Evolutionary conservation across 2,113 vertebrate genomes (phyloP), one percentile per base, ranked within the genome.

Genomic region (Macquaria australasica): DNA sequence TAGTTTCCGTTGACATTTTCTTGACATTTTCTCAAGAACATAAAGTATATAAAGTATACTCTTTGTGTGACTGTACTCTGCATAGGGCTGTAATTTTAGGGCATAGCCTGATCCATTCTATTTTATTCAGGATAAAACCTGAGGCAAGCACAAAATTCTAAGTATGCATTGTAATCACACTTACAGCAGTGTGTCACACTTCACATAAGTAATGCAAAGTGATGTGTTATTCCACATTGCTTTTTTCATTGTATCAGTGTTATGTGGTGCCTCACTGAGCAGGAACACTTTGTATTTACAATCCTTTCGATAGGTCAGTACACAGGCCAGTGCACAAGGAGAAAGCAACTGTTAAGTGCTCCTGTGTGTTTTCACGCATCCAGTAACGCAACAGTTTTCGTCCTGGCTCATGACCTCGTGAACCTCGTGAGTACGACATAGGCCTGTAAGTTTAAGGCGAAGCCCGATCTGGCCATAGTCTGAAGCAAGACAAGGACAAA

Each of bases 341-440:
- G 55, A 68, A 73, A 60, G 67, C 10, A 14, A 68, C 60, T 41
- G 73, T 72, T 80, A 66, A 62, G 86, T 72, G 82, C 53, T 55
- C 14, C 83, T 31, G 64, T 51, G 63, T 58, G 55, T 43, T 85
- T 72, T 64, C 64, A 74, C 8, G 3, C 56, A 62, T 20, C 39
- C 53, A 62, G 51, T 20, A 9, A 34, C 48, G 72, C 62, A 43
- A 66, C 3, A 60, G 14, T 68, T 25, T 73, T 55, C 53, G 18
- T 43, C 9, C 5, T 4, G 62, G 34, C 59, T 45, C 25, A 4
- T 81, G 60, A 73, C 66, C 31, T 21, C 6, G 28, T 70, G 51
- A 3, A 8, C 25, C 8, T n/a, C 4, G n/a, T n/a, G 9, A 41
- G 31, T 53, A 12, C 2, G 9, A 60, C 15, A 23, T 5, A 28